phyloP scores from a whole-genome alignment of 2,888 invertebrate species.

The Coenonympha glycerion region DNA sequence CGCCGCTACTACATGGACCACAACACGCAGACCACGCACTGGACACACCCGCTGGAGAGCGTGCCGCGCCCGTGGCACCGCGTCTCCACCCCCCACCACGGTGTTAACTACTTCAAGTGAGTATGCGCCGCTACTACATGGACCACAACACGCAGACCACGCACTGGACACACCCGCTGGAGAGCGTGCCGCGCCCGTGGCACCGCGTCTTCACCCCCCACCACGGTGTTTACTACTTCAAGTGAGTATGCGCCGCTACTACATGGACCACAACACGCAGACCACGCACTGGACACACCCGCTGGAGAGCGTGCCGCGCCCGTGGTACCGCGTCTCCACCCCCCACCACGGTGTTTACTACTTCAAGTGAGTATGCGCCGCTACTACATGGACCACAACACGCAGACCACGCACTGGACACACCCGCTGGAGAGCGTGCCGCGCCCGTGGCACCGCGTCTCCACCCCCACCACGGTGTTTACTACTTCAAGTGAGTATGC shows the following conservation, averaged over 20 bases:
- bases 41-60: conserved; percentile 97
- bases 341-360: conserved; percentile 97
- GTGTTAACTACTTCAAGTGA: conserved; percentile 92
- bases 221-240: conserved; percentile 95
- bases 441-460: conserved; percentile 97
- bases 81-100: conserved; percentile 94
- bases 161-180: conserved; percentile 98
- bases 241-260: conserved; percentile 91
- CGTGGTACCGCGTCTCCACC: conserved; percentile 97
- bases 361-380: conserved; percentile 86
- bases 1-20: conserved; percentile 98
- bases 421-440: conserved; percentile 97
- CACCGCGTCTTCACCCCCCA: conserved; percentile 95
- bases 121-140: conserved; percentile 96
- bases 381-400: conserved; percentile 99
- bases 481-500: conserved; percentile 88
- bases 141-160: conserved; percentile 99
- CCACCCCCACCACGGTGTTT: conserved; percentile 95
- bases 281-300: conserved; percentile 99
- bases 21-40: conserved; percentile 99
- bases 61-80: conserved; percentile 99
- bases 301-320: conserved; percentile 94
- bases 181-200: conserved; percentile 98
- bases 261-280: conserved; percentile 99
- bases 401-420: conserved; percentile 99